Evolutionary conservation across 2,888 invertebrate genomes (phyloP).

Genomic region (Athetis lepigone): DNA sequence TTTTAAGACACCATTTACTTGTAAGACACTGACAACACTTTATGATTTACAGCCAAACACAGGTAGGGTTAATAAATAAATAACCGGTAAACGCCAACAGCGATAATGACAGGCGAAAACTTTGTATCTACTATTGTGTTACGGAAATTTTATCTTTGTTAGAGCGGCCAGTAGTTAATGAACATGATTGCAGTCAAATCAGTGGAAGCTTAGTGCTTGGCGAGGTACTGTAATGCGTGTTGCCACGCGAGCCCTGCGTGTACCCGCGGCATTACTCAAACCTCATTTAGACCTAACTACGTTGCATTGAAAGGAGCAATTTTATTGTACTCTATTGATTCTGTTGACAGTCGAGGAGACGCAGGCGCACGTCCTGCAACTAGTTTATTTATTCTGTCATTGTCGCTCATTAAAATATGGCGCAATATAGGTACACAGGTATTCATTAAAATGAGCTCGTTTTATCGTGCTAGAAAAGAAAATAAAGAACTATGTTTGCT

Average conservation of each 20-base stretch:
- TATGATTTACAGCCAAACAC: conserved; percentile 59
- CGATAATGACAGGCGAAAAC: conserved; percentile 57
- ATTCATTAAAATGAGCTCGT: conserved; percentile 32
- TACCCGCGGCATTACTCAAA: conserved; percentile 86
- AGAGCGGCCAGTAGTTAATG: conserved; percentile 56
- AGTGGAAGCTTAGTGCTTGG: conserved; percentile 65
- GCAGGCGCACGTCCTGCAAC: conserved; percentile 76
- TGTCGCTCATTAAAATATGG: conserved; percentile 76
- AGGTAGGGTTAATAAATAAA: conserved; percentile 59
- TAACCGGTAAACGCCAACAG: conserved; percentile 58
- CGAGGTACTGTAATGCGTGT: conserved; percentile 75
- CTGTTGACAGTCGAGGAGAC: conserved; percentile 79
- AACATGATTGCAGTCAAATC: conserved; percentile 71
- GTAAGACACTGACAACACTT: conserved; percentile 46
- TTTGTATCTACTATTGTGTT: conserved; percentile 63
- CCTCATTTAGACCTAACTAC: conserved; percentile 89
- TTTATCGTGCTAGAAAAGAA: background rate
- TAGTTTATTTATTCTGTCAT: conserved; percentile 80
- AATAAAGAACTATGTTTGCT: too few species aligned
- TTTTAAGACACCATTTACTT: conserved; percentile 49
- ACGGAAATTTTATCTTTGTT: conserved; percentile 66
- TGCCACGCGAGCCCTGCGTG: conserved; percentile 87
- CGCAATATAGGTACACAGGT: conserved; percentile 58
- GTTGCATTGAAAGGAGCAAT: conserved; percentile 87
- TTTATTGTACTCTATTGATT: conserved; percentile 90